Conservation (phyloP, 2,113 vertebrate genomes). For the Ceyx cyanopectus region DNA sequence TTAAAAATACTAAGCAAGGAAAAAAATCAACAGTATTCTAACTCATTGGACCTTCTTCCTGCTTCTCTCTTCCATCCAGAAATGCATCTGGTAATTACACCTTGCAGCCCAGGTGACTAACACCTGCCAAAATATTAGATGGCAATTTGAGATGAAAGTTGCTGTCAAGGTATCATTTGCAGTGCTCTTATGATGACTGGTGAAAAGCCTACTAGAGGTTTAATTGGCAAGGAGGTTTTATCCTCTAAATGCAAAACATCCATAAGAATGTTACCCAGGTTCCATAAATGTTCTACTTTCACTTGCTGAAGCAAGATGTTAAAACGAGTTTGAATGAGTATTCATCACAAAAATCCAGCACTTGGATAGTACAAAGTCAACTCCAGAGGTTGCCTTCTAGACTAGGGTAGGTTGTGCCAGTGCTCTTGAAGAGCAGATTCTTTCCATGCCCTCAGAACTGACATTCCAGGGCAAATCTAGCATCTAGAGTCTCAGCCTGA, state of each 20-base stretch:
- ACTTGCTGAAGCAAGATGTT: not conserved
- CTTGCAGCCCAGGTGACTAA: conserved; percentile 21
- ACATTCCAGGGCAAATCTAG: not conserved
- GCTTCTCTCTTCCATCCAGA: not conserved
- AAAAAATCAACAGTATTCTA: not conserved
- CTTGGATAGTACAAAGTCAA: not conserved
- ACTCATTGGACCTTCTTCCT: not conserved
- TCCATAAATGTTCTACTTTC: not conserved
- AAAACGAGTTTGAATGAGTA: not conserved
- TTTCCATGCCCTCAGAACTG: not conserved
- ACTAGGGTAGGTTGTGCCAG: not conserved
- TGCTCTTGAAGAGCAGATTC: not conserved
- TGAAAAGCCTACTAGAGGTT: not conserved
- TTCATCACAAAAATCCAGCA: not conserved
- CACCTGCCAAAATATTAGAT: conserved; percentile 23
- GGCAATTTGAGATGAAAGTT: conserved; percentile 29
- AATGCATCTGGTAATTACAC: not conserved
- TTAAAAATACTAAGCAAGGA: not conserved
- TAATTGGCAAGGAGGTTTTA: not conserved
- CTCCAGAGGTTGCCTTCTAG: not conserved
- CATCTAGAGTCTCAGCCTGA: not conserved
- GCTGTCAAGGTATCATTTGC: conserved; percentile 16
- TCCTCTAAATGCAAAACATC: conserved; percentile 15
- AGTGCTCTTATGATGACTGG: not conserved
- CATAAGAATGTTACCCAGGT: not conserved